Evolutionary conservation across 2,888 invertebrate genomes (phyloP), one percentile per base, ranked within the genome.

Genomic region (Scrobipalpa atriplicella): DNA sequence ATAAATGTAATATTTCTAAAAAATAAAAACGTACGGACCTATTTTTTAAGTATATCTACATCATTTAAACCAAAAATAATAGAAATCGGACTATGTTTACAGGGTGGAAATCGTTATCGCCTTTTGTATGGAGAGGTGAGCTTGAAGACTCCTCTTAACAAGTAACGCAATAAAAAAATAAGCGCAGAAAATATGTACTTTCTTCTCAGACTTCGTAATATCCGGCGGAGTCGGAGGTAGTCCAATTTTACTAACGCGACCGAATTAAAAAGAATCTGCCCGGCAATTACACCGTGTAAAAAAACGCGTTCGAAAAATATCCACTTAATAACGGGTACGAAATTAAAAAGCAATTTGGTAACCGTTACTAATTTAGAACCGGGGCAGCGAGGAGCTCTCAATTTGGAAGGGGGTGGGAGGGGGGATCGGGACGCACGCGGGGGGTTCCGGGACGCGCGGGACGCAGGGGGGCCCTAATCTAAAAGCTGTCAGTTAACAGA

Each of bases 331-430:
- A 89, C 85, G 79, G 79, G 80, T 78, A 81, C 74, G 84, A 89
- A 91, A 92, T 92, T 91, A 91, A 90, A 92, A 90, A 89, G 87
- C 89, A 88, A 92, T 92, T 92, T 90, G 82, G 87, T 88, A 88
- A 89, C 90, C 89, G 86, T 90, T 88, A 90, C 90, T 91, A 90
- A 92, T 92, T 90, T 89, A 87, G 87, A 78, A 79, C 81, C 81
- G 82, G 84, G 83, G 82, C 84, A 81, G 83, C 81, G 76, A 77
- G 84, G 83, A 85, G 84, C 84, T 86, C 87, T 88, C 89, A 86
- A 88, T 90, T 90, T 86, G 85, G 87, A 84, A 81, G 85, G 86
- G 87, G 86, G 78, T n/a, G 16, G n/a, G 76, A 75, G 75, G 77
- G 72, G 74, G 67, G 72, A 60, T 72, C 13, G 54, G 54, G 54